A percentile compares a stretch with the other conserved stretches of the same genome.
These are phyloP conservation scores for Ceyx melanurus DNA, from an alignment of 2,113 vertebrate species.

Conservation along the genomic window DNA sequence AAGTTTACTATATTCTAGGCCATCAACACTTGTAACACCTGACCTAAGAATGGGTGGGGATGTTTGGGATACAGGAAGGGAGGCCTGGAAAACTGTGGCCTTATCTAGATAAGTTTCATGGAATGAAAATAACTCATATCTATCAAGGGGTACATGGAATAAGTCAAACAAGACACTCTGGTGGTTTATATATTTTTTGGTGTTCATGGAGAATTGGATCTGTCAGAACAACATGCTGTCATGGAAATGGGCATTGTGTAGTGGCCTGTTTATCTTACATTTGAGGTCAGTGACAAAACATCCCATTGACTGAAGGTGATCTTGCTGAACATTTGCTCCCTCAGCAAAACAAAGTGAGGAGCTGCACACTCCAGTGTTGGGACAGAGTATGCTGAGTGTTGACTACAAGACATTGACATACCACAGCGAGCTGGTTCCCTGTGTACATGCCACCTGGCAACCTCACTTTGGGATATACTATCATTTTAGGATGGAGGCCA, in stretches of 20 bases:
- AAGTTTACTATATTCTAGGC: conserved; percentile 19
- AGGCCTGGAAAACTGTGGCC: conserved; percentile 46
- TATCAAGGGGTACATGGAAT: not conserved
- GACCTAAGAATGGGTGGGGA: conserved; percentile 61
- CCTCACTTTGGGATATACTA: not conserved
- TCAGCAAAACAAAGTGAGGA: not conserved
- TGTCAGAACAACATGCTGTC: not conserved
- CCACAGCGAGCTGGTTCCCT: not conserved
- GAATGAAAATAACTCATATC: conserved; percentile 39
- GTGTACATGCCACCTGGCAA: not conserved
- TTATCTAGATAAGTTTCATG: conserved; percentile 54
- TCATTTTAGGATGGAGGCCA: not conserved
- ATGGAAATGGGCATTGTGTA: not conserved
- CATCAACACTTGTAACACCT: conserved; percentile 44
- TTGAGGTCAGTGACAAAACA: not conserved
- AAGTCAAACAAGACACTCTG: not conserved
- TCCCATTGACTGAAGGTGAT: not conserved
- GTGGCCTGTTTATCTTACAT: not conserved
- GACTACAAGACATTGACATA: not conserved
- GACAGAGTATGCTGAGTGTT: not conserved
- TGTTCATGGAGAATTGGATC: not conserved
- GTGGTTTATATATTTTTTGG: not conserved
- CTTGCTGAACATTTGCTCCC: not conserved
- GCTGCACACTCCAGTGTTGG: not conserved
- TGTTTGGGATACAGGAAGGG: conserved; percentile 68